Conservation (phyloP, 2,888 invertebrate species). For the Thereva unica region DNA sequence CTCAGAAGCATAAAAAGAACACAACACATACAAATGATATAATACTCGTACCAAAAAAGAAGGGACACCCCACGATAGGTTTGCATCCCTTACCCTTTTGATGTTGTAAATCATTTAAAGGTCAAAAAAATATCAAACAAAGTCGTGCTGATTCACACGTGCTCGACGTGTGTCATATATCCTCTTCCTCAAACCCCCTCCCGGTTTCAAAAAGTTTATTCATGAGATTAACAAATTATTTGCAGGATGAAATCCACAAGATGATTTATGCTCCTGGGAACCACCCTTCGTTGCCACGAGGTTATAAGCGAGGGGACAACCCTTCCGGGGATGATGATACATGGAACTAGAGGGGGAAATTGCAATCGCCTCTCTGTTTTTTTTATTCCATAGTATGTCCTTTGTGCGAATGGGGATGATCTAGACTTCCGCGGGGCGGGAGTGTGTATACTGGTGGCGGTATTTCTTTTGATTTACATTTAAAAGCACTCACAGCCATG, state of each 20-base stretch:
- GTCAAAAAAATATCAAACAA: too few species aligned
- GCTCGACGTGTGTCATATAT: constrained; percentile 30
- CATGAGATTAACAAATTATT: constrained; percentile 36
- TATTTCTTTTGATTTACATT: constrained; percentile 31
- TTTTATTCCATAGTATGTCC: too few species aligned
- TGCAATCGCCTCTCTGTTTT: not conserved
- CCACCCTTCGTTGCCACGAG: constrained; percentile 19
- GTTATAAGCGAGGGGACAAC: constrained; percentile 23
- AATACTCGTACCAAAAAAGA: too few species aligned
- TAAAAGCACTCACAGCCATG: constrained; percentile 24
- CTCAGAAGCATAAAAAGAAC: too few species aligned
- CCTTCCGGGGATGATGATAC: constrained; percentile 19
- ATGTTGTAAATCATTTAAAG: too few species aligned
- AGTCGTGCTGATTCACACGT: constrained; percentile 18
- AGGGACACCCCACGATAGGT: too few species aligned
- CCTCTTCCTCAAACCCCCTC: not conserved
- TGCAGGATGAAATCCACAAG: constrained; percentile 19
- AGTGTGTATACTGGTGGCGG: not conserved
- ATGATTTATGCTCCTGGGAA: constrained; percentile 21
- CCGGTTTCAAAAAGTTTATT: constrained; percentile 19
- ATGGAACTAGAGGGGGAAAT: constrained; percentile 9
- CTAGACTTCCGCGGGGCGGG: not conserved
- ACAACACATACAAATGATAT: too few species aligned
- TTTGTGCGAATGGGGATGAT: too few species aligned
- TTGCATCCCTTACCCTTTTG: too few species aligned